Evolutionary conservation across 2,888 invertebrate genomes (phyloP).

Genomic region (Polymixis lichenea): DNA sequence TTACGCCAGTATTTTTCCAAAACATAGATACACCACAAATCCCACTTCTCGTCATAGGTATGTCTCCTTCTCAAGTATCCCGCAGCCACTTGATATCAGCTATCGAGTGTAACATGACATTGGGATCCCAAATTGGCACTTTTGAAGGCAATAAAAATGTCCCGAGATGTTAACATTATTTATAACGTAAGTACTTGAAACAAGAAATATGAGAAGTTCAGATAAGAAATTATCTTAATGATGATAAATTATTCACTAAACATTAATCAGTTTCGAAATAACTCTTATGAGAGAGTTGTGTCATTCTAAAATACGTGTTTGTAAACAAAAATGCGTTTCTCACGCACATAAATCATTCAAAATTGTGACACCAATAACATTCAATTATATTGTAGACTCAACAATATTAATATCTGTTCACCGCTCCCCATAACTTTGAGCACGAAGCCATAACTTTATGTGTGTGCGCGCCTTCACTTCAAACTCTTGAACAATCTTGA

Average conservation of each 20-base stretch:
- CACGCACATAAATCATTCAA: slow-evolving; percentile 41
- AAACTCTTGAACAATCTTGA: slow-evolving; percentile 78
- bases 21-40: not conserved
- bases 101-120: slow-evolving; percentile 72
- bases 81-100: slow-evolving; percentile 65
- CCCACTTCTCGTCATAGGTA: slow-evolving; percentile 50
- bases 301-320: slow-evolving; percentile 1
- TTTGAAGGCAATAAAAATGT: slow-evolving; percentile 73
- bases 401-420: slow-evolving; percentile 66
- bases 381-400: slow-evolving; percentile 50
- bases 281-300: slow-evolving; percentile 1
- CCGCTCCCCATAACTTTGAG: slow-evolving; percentile 66
- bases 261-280: slow-evolving; percentile 34
- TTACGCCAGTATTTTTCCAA: not conserved
- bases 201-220: slow-evolving; percentile 37
- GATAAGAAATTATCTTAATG: slow-evolving; percentile 20
- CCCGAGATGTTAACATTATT: slow-evolving; percentile 47
- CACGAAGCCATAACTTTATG: slow-evolving; percentile 66
- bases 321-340: slow-evolving; percentile 41
- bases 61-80: slow-evolving; percentile 60
- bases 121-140: slow-evolving; percentile 78
- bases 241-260: slow-evolving; percentile 26
- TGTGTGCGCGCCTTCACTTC: slow-evolving; percentile 62
- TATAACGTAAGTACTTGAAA: slow-evolving; percentile 26
- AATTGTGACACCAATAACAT: slow-evolving; percentile 44